Evolutionary conservation across 2,797 vertebrate genomes (phyloP).

Genomic region (Acipenser transmontanus): DNA sequence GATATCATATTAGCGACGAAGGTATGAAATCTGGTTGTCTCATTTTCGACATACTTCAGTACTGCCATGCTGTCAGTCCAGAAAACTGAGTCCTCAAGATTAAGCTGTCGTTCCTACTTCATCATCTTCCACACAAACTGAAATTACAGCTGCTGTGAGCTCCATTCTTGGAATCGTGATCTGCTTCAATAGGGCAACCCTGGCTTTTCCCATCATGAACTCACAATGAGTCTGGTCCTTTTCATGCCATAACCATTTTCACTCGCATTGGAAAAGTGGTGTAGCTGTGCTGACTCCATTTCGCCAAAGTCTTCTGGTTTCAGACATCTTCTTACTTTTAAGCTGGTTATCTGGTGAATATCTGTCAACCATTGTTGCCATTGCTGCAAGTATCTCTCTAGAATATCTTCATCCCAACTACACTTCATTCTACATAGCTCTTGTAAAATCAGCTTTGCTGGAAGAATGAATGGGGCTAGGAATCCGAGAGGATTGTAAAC

Average conservation of each 20-base stretch:
- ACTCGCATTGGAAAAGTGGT: conserved; percentile 12
- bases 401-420: conserved; percentile 2
- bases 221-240: not conserved
- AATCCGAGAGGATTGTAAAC: conserved; percentile 15
- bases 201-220: conserved; percentile 10
- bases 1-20: conserved; percentile 14
- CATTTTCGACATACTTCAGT: conserved; percentile 16
- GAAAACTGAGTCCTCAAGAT: conserved; percentile 11
- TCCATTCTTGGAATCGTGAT: too few relatives aligned
- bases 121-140: too few relatives aligned
- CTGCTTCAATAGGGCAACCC: too few relatives aligned
- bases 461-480: conserved; percentile 11
- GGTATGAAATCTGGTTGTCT: not conserved
- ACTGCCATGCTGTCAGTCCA: conserved; percentile 22
- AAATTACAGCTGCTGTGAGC: too few relatives aligned
- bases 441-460: conserved; percentile 6
- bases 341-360: conserved; percentile 1
- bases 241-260: conserved; percentile 8
- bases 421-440: conserved; percentile 4
- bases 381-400: not conserved
- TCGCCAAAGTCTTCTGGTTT: not conserved
- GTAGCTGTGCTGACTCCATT: not conserved
- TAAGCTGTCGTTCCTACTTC: conserved; percentile 4
- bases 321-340: not conserved
- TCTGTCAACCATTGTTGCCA: conserved; percentile 5